Conservation (phyloP, 2,888 invertebrate species). For the Pediacus dermestoides region DNA sequence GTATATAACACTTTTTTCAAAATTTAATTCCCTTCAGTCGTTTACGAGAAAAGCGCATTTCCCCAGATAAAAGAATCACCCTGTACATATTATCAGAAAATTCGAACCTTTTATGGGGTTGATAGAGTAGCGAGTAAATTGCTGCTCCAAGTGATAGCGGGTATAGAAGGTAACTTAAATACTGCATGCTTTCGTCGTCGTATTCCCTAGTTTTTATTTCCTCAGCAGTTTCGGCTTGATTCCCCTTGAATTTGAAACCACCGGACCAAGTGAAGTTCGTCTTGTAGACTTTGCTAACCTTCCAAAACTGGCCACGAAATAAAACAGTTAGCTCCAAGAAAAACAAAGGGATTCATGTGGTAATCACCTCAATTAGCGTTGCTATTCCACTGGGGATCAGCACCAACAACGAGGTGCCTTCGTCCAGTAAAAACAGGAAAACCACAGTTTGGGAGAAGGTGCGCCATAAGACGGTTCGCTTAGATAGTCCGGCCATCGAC, state of each 20-base stretch:
- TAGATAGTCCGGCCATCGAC: conserved; percentile 85
- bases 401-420: conserved; percentile 86
- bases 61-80: too few relatives aligned
- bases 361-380: conserved; percentile 82
- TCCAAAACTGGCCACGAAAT: conserved; percentile 91
- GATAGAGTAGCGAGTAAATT: conserved; percentile 86
- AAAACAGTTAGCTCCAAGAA: conserved; percentile 11
- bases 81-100: too few relatives aligned
- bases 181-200: conserved; percentile 90
- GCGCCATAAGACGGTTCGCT: conserved; percentile 87
- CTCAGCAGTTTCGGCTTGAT: conserved; percentile 52
- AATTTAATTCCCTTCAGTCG: too few relatives aligned
- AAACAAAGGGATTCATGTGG: background rate
- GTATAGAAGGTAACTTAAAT: conserved; percentile 83
- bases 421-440: conserved; percentile 88
- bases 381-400: conserved; percentile 83
- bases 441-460: conserved; percentile 89
- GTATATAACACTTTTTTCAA: too few relatives aligned
- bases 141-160: conserved; percentile 87
- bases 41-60: too few relatives aligned
- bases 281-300: conserved; percentile 87
- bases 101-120: conserved; percentile 91
- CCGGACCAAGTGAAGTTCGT: conserved; percentile 48
- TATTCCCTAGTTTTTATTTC: conserved; percentile 81
- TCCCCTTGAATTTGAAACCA: conserved; percentile 46